phyloP scores from a whole-genome alignment of 2,888 invertebrate species.

The Catonia carolina region DNA sequence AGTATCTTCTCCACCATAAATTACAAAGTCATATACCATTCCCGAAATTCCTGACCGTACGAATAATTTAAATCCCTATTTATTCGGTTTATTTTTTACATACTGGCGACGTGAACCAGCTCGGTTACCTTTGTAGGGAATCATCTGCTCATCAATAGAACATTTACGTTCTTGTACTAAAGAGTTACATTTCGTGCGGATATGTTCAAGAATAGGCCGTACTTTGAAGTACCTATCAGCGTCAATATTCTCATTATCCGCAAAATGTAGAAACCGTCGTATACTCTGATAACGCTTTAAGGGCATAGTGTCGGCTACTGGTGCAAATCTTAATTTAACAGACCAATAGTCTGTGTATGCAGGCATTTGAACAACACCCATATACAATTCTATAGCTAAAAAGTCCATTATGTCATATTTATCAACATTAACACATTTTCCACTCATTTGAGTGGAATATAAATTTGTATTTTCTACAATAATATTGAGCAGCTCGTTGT shows the following conservation, averaged over 20 bases:
- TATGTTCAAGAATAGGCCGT: background rate
- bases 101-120: conserved; percentile 39
- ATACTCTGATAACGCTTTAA: background rate
- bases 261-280: background rate
- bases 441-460: background rate
- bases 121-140: conserved; percentile 38
- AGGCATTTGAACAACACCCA: background rate
- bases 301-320: background rate
- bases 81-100: conserved; percentile 38
- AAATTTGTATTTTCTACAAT: background rate
- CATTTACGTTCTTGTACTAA: conserved; percentile 35
- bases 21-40: conserved; percentile 39
- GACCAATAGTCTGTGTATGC: background rate
- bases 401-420: background rate
- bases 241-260: background rate
- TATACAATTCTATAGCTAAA: background rate
- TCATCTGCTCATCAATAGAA: conserved; percentile 39
- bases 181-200: conserved; percentile 20
- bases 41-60: conserved; percentile 39
- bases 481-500: background rate
- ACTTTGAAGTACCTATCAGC: background rate
- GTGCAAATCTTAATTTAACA: background rate
- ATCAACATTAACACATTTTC: background rate
- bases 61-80: conserved; percentile 40
- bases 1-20: conserved; percentile 37